These are phyloP conservation scores for Emydura subglobosa DNA, from an alignment of 2,113 vertebrate genomes.

Conservation along the genomic window DNA sequence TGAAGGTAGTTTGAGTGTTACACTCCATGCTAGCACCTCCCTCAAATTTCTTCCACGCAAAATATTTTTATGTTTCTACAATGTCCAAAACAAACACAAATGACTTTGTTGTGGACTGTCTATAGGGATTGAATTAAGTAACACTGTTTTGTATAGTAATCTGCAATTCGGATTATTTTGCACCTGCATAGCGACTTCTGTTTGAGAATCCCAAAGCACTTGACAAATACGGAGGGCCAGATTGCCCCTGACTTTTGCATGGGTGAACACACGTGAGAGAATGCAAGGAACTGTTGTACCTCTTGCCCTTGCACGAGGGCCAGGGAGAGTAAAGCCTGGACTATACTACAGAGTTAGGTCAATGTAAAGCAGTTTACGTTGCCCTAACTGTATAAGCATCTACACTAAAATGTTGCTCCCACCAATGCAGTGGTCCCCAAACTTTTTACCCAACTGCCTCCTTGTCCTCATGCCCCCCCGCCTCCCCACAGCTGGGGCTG, in stretches of 20 bases:
- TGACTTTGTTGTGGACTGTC: background rate
- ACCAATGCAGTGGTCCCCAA: too few species aligned
- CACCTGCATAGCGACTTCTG: rapidly evolving
- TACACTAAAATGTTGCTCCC: too few species aligned
- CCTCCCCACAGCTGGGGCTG: too few species aligned
- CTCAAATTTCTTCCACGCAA: background rate
- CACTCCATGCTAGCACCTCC: background rate
- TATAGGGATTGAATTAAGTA: background rate
- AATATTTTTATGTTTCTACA: background rate
- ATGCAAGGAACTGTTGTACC: background rate
- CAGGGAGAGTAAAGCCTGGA: background rate
- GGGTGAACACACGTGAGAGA: background rate
- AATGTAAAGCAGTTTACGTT: too few species aligned
- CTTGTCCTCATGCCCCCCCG: too few species aligned
- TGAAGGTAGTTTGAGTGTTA: background rate
- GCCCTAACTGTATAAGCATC: too few species aligned
- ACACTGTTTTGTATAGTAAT: background rate
- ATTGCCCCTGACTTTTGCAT: background rate
- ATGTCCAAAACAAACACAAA: background rate
- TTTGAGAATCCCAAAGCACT: background rate
- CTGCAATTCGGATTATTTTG: background rate
- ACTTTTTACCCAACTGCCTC: too few species aligned
- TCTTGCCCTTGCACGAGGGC: background rate
- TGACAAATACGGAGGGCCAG: background rate
- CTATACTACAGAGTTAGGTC: background rate